These are phyloP conservation scores for Falco peregrinus DNA, from an alignment of 2,797 vertebrate genomes.

Conservation along the genomic window DNA sequence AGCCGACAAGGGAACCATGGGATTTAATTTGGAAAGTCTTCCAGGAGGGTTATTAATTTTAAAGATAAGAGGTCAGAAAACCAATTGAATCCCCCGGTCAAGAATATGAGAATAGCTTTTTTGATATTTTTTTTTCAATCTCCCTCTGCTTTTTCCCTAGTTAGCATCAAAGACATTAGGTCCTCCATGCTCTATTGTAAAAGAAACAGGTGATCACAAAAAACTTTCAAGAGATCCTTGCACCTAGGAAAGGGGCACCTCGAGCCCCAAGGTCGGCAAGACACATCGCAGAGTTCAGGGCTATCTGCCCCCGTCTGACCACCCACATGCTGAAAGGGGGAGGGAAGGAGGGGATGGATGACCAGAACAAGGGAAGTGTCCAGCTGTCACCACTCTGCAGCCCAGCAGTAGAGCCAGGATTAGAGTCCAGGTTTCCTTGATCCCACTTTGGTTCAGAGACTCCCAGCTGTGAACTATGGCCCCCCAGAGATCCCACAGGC, in stretches of 20 bases:
- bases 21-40: conserved; percentile 40
- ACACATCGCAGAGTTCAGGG: background rate
- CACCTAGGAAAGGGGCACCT: background rate
- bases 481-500: background rate
- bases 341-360: background rate
- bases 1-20: background rate
- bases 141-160: background rate
- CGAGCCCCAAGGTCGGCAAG: background rate
- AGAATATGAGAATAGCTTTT: background rate
- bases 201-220: background rate
- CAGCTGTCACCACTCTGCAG: background rate
- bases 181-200: background rate
- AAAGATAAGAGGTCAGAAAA: conserved; percentile 41
- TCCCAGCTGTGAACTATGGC: background rate
- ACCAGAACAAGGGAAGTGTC: background rate
- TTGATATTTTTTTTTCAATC: background rate
- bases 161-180: background rate
- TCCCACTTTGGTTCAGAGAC: background rate
- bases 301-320: background rate
- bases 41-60: conserved; percentile 30
- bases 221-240: background rate
- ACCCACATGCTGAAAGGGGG: background rate
- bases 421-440: background rate
- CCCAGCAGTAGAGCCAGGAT: background rate
- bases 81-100: background rate